Evolutionary conservation across 1,140 invertebrate species (phyloP), one percentile per base, ranked within the genome.

Genomic region (Hyles vespertilio): DNA sequence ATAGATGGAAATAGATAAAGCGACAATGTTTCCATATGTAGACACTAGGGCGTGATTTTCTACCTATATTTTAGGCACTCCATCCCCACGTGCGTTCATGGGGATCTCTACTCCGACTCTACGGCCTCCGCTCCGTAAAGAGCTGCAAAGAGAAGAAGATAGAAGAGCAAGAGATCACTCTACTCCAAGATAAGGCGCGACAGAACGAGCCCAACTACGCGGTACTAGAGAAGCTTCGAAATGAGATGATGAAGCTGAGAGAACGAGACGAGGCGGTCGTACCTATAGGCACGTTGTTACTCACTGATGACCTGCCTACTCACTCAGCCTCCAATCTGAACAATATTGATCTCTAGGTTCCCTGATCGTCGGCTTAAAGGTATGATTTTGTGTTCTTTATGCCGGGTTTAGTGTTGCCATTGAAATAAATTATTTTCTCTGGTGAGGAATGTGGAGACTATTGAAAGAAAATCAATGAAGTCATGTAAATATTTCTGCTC

Each of bases 41-140:
- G 22, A 22, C 22, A 22, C 22, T 22, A 22, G 22, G 22, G 36
- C 36, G 8, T 40, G 5, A 40, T 40, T 8, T 40, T 8, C 36
- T 40, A 40, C 36, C 36, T 22, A 22, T 22, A 22, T 22, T 22
- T 2, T 61, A 94, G 92, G 91, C 92, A 40, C 86, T 98, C 33
- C 97, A 98, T 91, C 97, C 97, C 1, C 96, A 99, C 78, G 96
- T 99, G 45, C 93, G 92, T 8, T 97, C 94, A n/a, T 99, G 98
- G 97, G 98, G 98, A 45, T 98, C 97, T 0, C 90, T 99, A 33
- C 84, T 99, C 5, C 91, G 97, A 7, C 91, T 99, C 22, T 99
- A 99, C 86, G 97, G 97, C 47, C 97, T 96, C 68, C 92, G 95
- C 33, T 98, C 97, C 5, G 95, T 98, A 4, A 98, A 97, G 81